Conservation (phyloP, 35 echinoderm and acorn worm genomes). For the Amphiura filiformis region DNA sequence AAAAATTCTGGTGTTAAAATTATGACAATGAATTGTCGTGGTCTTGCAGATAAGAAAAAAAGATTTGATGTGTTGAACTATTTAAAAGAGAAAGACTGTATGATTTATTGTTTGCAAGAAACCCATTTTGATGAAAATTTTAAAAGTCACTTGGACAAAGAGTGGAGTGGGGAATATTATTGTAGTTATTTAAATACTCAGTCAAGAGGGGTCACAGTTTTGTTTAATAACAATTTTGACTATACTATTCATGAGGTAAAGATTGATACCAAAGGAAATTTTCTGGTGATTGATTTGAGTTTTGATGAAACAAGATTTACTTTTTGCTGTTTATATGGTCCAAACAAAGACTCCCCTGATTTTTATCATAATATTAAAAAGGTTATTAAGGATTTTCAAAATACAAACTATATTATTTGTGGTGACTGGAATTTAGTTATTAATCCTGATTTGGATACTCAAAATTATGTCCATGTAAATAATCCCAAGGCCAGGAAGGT, state of each 20-base stretch:
- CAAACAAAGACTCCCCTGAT: constrained; percentile 27
- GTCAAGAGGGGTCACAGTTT: background rate
- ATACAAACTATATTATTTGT: constrained; percentile 40
- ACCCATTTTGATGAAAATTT: background rate
- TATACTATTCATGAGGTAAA: background rate
- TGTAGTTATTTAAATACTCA: background rate
- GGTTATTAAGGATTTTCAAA: constrained; percentile 18
- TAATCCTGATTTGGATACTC: constrained; percentile 7
- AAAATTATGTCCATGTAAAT: constrained; percentile 30
- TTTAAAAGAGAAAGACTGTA: constrained; percentile 11
- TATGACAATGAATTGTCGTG: constrained; percentile 24
- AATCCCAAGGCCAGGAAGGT: constrained; percentile 21
- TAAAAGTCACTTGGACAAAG: background rate
- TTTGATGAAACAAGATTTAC: background rate
- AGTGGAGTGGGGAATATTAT: constrained; percentile 18
- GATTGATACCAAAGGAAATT: constrained; percentile 15
- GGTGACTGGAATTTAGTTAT: constrained; percentile 61
- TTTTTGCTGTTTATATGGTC: constrained; percentile 17
- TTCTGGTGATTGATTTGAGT: background rate
- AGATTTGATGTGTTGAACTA: constrained; percentile 36
- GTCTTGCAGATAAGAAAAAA: constrained; percentile 11
- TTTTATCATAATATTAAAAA: constrained; percentile 29
- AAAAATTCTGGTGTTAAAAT: background rate
- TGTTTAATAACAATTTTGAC: background rate
- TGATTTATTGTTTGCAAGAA: constrained; percentile 39